These are phyloP conservation scores for Neoitamus cyanurus DNA, from an alignment of 2,888 invertebrate species.

Conservation along the genomic window DNA sequence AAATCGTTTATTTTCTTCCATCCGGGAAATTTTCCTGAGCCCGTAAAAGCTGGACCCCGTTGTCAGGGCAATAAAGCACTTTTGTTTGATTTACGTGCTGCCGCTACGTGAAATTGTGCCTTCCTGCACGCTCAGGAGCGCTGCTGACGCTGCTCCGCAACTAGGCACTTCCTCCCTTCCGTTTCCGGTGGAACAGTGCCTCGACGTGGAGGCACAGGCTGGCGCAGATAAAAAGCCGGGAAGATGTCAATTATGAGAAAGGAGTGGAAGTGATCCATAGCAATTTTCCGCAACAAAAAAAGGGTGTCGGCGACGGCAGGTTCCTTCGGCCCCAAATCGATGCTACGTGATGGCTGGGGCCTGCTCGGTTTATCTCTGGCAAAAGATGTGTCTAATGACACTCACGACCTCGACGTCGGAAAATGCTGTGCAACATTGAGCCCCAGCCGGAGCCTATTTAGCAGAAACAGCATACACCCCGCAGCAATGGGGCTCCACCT, in stretches of 20 bases:
- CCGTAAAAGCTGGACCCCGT: not conserved
- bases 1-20: not conserved
- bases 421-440: not conserved
- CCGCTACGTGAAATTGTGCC: not conserved
- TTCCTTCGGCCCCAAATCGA: not conserved
- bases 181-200: not conserved
- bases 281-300: constrained; percentile 6
- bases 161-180: not conserved
- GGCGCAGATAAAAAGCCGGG: constrained; percentile 2
- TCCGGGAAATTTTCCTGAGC: not conserved
- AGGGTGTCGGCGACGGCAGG: not conserved
- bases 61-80: not conserved
- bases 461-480: not conserved
- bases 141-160: not conserved
- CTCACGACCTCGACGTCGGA: not conserved
- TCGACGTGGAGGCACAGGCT: not conserved
- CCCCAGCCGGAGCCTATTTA: not conserved
- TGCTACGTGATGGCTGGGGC: not conserved
- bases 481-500: not conserved
- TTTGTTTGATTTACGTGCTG: not conserved
- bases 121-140: not conserved
- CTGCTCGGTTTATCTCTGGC: not conserved
- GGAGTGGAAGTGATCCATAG: constrained; percentile 8
- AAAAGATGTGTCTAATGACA: not conserved
- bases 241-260: constrained; percentile 19